Conservation (phyloP, 2,888 invertebrate genomes). For the Cerceris rybyensis region DNA sequence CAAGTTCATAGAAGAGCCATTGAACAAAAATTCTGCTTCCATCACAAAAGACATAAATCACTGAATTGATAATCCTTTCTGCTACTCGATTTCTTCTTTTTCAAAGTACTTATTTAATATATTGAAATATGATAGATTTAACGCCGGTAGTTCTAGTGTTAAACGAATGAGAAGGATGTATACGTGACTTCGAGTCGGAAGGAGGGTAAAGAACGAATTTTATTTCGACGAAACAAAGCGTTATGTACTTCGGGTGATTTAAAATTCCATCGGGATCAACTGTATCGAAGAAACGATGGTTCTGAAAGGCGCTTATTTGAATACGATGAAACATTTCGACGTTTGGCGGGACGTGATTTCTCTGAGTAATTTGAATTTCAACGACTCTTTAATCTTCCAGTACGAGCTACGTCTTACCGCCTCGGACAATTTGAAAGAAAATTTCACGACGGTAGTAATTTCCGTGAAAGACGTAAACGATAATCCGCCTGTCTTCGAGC, state of each 20-base stretch:
- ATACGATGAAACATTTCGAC: neutral
- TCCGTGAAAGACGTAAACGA: conserved; percentile 99
- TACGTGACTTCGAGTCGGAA: no score
- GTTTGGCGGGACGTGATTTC: neutral
- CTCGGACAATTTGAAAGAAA: conserved; percentile 98
- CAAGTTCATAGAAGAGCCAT: no score
- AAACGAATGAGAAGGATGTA: no score
- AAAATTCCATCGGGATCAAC: neutral
- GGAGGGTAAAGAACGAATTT: no score
- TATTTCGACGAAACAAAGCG: no score
- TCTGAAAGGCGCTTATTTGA: neutral
- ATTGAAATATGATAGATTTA: no score
- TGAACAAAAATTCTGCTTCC: no score
- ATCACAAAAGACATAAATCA: no score
- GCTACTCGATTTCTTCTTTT: no score
- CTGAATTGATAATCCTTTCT: no score
- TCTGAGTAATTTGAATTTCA: neutral
- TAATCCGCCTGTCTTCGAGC: conserved; percentile 98
- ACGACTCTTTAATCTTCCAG: conserved; percentile 82
- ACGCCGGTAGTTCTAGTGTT: no score
- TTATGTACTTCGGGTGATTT: neutral
- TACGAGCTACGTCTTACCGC: conserved; percentile 97
- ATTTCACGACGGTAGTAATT: conserved; percentile 97
- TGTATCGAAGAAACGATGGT: neutral
- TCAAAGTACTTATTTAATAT: no score